Percentiles rank a stretch among this genome's conserved stretches.
Evolutionary conservation across 2,888 invertebrate genomes (phyloP).

Genomic region (Lasius fuliginosus): DNA sequence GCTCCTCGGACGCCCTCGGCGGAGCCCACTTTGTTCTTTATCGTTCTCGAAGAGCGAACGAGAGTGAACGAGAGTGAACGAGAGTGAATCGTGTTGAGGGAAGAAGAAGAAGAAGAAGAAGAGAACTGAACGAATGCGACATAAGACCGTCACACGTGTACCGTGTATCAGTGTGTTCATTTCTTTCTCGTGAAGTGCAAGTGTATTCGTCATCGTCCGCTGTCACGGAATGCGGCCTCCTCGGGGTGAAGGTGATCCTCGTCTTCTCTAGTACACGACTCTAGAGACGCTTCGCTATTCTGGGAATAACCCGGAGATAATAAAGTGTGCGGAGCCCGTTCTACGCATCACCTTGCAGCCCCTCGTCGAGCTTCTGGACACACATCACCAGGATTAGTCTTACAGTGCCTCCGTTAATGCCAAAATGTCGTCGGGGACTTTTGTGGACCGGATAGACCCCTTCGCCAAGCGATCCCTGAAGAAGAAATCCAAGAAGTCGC

Average conservation of each 20-base stretch:
- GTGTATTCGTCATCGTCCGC: slow-evolving; percentile 43
- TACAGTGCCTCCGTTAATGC: slow-evolving; percentile 79
- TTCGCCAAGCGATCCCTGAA: slow-evolving; percentile 99
- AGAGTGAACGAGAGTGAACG: slow-evolving; percentile 61
- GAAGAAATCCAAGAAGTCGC: slow-evolving; percentile 99
- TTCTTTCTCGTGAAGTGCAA: slow-evolving; percentile 68
- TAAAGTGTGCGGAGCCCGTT: no score
- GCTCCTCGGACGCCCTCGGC: background rate
- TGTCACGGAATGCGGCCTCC: slow-evolving; percentile 73
- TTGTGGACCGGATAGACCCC: slow-evolving; percentile 99
- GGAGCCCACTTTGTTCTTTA: background rate
- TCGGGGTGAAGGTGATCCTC: slow-evolving; percentile 66
- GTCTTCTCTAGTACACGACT: slow-evolving; percentile 69
- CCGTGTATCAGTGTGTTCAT: slow-evolving; percentile 55
- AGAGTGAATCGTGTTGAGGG: slow-evolving; percentile 27
- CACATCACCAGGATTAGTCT: slow-evolving; percentile 53
- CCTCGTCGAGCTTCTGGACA: background rate
- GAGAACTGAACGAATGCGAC: slow-evolving; percentile 1
- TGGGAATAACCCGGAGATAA: background rate
- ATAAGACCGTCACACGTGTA: slow-evolving; percentile 16
- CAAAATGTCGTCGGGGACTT: slow-evolving; percentile 91
- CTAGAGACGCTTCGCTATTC: background rate
- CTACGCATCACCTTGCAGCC: no score
- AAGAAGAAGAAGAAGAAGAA: background rate
- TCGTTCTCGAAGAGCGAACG: slow-evolving; percentile 57